Evolutionary conservation across 2,797 vertebrate genomes (phyloP), one percentile per base, ranked within the genome.

Genomic region (Amblyopsis hoosieri): DNA sequence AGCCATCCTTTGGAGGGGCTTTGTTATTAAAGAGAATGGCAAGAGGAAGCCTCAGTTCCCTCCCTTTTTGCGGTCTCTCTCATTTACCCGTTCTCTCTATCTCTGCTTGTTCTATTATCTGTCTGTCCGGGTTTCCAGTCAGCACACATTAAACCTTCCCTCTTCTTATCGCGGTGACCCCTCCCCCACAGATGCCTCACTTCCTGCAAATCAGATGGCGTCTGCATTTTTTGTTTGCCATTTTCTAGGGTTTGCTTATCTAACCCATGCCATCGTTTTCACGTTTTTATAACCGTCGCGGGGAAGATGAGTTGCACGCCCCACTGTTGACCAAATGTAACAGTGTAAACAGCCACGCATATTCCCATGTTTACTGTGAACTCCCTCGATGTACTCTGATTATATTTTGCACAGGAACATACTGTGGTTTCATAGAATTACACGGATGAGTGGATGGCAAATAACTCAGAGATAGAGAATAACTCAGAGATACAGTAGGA

Each of bases 131-230:
- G 67, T 69, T 67, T 71, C 73, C 58, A 69, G 78, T 80, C 79
- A 64, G 61, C 65, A 13, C 71, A 52, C 48, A 62, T 54, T 9
- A 62, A 19, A 11, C 42, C 49, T 66, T 66, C 71, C 17, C 69
- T 75, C 49, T 8, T 50, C 72, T 85, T 87, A 81, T 88, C 80
- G 42, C 5, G 19, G 54, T 82, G 81, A 80, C 79, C 83, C 78
- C 72, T 29, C 1, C 71, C 75, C 73, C 72, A 77, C 33, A 54
- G 60, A 52, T 62, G 11, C 2, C 64, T 49, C 1, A 29, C 63
- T 64, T 12, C 13, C 51, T 7, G 29, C 51, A 53, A 77, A 67
- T 77, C 65, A 50, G 51, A 78, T 50, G 33, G 2, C 50, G 3
- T 12, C 57, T 53, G 17, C 48, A 45, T 42, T 67, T 50, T 66